phyloP scores from a whole-genome alignment of 2,113 vertebrate species.

The Panurus biarmicus region DNA sequence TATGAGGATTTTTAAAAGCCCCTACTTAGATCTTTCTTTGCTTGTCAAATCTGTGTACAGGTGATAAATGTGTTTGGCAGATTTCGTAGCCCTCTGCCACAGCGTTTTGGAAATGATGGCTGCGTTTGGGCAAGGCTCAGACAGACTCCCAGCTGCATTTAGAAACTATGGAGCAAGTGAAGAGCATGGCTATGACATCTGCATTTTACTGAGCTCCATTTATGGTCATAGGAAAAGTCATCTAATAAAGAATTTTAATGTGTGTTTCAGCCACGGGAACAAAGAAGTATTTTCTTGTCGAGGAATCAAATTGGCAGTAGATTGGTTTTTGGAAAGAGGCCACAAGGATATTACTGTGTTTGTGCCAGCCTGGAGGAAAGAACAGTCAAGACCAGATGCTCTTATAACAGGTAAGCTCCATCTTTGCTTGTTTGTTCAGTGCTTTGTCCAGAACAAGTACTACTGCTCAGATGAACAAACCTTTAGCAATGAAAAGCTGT shows the following conservation, averaged over 20 bases:
- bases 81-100: not conserved
- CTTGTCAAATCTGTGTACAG: not conserved
- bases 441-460: not conserved
- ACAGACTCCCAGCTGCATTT: not conserved
- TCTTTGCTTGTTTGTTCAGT: not conserved
- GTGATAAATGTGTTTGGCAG: not conserved
- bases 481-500: not conserved
- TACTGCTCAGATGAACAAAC: not conserved
- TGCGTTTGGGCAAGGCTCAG: not conserved
- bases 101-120: not conserved
- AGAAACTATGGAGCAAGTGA: not conserved
- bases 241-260: not conserved
- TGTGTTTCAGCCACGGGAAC: constrained; percentile 90
- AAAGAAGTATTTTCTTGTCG: constrained; percentile 98
- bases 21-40: not conserved
- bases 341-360: constrained; percentile 95
- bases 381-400: constrained; percentile 93
- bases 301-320: constrained; percentile 93
- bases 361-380: constrained; percentile 97
- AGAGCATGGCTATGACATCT: not conserved
- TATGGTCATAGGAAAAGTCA: not conserved
- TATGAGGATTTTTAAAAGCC: not conserved
- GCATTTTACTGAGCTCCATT: not conserved
- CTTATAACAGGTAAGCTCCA: constrained; percentile 85
- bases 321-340: constrained; percentile 95